Base-by-base conservation (phyloP, 37 sponge, comb jelly and placozoan species). In the Spongilla lacustris region DNA sequence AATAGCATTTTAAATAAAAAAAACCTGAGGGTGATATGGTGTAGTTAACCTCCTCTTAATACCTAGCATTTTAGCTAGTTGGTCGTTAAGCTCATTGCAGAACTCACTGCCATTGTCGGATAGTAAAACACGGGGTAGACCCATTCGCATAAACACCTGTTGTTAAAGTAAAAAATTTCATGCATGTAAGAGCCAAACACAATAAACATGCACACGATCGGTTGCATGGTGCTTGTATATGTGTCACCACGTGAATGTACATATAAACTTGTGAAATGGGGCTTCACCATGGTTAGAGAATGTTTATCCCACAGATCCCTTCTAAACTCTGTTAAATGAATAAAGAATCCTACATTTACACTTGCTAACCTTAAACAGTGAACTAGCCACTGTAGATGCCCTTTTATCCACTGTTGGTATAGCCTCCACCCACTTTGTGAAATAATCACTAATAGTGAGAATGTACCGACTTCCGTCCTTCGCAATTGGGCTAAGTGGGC, bases 91-190 rank as follows among this genome's bases (percentile, higher is more conserved):
- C 34, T 82, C 67, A 82, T 83, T 91, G 70, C 71, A 83, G 73
- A 87, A 91, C 76, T 91, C 92, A 22, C 69, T 19, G 38, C 92
- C 92, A 11, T 88, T 33, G 49, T 91, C 91, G 36, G 83, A 82
- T n/a, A 81, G 67, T 14, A 91, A 75, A 23, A 91, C 87, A 26
- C 69, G 78, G 36, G 92, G 88, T 23, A 91, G 33, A 29, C n/a
- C 92, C 88, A 91, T 76, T 70, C 92, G 67, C 92, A 91, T 91
- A 68, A 91, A 91, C 19, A 87, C 38, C 88, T 91, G 50, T 58
- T 58, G 58, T 58, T 46, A 17, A 58, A 58, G 58, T 1, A 17
- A 17, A 58, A 58, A 1, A 17, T 13, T 58, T 19, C 4, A 58
- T 58, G 58, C 21, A 58, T 58, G 14, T 58, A 58, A 58, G 58